Conservation (phyloP, 2,888 invertebrate genomes). For the Iphiclides podalirius region DNA sequence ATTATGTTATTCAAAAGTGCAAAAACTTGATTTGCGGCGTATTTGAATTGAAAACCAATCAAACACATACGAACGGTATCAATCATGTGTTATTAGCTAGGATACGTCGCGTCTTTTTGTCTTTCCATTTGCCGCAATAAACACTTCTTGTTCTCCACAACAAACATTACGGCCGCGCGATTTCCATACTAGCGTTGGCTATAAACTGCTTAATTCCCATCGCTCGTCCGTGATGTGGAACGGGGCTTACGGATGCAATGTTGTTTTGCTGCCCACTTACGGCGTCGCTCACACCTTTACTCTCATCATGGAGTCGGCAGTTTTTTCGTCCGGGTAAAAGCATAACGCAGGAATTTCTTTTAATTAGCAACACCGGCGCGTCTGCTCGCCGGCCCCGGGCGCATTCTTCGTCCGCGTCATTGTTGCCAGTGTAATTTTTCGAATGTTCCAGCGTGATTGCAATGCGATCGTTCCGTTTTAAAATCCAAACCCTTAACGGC, state of each 20-base stretch:
- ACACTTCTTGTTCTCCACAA: constrained; percentile 37
- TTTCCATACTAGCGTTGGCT: constrained; percentile 49
- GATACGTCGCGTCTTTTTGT: constrained; percentile 20
- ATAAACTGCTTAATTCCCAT: constrained; percentile 48
- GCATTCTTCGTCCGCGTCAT: constrained; percentile 44
- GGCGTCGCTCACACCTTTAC: constrained; percentile 65
- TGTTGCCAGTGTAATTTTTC: too few relatives aligned
- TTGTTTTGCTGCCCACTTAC: constrained; percentile 58
- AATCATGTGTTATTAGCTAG: constrained; percentile 13
- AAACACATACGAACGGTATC: neutral
- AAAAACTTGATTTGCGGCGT: too few relatives aligned
- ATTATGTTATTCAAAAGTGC: too few relatives aligned
- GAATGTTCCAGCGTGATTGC: too few relatives aligned
- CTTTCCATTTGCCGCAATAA: constrained; percentile 31
- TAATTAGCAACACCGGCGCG: constrained; percentile 60
- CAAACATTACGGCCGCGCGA: constrained; percentile 33
- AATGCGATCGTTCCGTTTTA: too few relatives aligned
- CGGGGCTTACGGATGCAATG: constrained; percentile 57
- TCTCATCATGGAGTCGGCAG: constrained; percentile 54
- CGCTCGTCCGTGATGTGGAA: constrained; percentile 46
- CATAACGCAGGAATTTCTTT: constrained; percentile 59
- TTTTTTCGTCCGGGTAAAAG: constrained; percentile 56
- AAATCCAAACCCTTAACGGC: too few relatives aligned
- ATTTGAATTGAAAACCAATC: constrained; percentile 10
- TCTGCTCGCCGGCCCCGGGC: constrained; percentile 40